Conservation (phyloP, 2,888 invertebrate genomes). For the Acanthosoma haemorrhoidale region DNA sequence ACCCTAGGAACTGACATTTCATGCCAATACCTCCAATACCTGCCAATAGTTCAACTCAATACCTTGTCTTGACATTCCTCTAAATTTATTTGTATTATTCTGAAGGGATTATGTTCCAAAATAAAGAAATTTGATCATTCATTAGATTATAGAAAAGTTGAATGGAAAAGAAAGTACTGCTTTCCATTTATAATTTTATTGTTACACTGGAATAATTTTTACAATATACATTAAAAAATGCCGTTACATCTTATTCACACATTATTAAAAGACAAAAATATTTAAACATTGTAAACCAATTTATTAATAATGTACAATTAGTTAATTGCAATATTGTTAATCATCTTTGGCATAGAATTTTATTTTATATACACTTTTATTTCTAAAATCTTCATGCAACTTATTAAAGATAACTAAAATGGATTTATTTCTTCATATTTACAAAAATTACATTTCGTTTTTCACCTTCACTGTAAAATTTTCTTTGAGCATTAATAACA, state of each 20-base stretch:
- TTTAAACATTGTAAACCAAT: conserved; percentile 32
- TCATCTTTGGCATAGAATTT: conserved; percentile 34
- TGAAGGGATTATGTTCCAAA: too few relatives aligned
- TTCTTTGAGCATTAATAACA: conserved; percentile 23
- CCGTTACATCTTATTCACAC: conserved; percentile 34
- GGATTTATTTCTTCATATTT: conserved; percentile 20
- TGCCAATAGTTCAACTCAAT: too few relatives aligned
- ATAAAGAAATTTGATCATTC: too few relatives aligned
- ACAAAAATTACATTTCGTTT: conserved; percentile 6
- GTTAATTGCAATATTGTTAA: conserved; percentile 23
- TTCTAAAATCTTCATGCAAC: conserved; percentile 30
- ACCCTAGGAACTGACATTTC: too few relatives aligned
- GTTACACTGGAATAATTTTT: conserved; percentile 33
- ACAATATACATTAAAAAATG: conserved; percentile 39
- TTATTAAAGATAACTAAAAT: conserved; percentile 7
- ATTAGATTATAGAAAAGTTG: too few relatives aligned
- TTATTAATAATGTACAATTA: conserved; percentile 26
- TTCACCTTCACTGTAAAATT: conserved; percentile 23
- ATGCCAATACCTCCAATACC: too few relatives aligned
- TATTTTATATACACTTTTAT: conserved; percentile 30
- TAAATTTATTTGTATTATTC: too few relatives aligned
- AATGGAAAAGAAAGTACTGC: too few relatives aligned
- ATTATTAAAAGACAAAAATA: conserved; percentile 38
- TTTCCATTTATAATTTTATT: conserved; percentile 22
- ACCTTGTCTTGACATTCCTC: too few relatives aligned